Evolutionary conservation across 2,888 invertebrate species (phyloP).

Genomic region (Celastrina argiolus): DNA sequence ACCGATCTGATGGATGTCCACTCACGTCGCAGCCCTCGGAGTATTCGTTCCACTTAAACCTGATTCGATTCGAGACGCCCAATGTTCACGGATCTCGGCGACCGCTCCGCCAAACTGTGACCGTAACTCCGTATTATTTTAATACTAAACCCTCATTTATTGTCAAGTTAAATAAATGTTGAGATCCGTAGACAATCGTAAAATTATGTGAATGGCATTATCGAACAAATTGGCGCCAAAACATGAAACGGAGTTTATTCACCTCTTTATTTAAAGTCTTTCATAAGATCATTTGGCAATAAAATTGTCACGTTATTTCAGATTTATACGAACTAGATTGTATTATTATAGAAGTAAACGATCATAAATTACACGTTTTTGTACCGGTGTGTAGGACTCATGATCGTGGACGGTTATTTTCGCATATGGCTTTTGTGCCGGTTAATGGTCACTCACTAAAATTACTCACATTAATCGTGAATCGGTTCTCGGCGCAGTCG

Average conservation of each 20-base stretch:
- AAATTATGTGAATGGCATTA: slow-evolving; percentile 16
- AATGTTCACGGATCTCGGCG: slow-evolving; percentile 34
- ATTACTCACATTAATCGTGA: slow-evolving; percentile 30
- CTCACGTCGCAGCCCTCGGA: slow-evolving; percentile 44
- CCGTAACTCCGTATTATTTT: neutral
- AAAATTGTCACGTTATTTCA: neutral
- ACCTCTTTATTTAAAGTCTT: neutral
- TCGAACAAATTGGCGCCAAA: slow-evolving; percentile 7
- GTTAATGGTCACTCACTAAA: slow-evolving; percentile 12
- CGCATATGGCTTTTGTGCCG: slow-evolving; percentile 14
- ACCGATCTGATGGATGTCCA: slow-evolving; percentile 65
- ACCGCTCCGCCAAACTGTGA: slow-evolving; percentile 41
- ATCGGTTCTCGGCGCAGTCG: slow-evolving; percentile 39
- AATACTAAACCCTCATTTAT: slow-evolving; percentile 44
- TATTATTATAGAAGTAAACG: neutral
- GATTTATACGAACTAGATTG: neutral
- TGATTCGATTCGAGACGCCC: slow-evolving; percentile 38
- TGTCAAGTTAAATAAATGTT: neutral
- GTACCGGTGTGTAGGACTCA: neutral
- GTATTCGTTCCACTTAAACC: slow-evolving; percentile 52
- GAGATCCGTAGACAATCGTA: slow-evolving; percentile 40
- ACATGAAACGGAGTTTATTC: neutral
- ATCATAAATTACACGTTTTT: neutral
- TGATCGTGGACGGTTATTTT: neutral
- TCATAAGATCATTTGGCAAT: neutral